Evolutionary conservation across 2,797 vertebrate genomes (phyloP).

Genomic region (Alcedo quadribrachys): DNA sequence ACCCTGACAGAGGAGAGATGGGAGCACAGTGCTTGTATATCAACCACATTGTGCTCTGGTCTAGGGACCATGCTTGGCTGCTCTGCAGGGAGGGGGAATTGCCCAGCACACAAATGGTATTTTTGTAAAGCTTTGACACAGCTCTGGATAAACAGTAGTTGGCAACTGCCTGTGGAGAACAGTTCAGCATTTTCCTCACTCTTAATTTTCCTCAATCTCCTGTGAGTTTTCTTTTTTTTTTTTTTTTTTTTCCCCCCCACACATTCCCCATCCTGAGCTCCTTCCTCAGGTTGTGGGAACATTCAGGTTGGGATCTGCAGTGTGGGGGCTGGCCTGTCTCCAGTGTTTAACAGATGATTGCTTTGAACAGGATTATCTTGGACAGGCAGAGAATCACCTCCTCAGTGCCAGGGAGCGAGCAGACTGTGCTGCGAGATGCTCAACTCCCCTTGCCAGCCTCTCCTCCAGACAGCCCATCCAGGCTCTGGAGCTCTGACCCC

Average conservation of each 20-base stretch:
- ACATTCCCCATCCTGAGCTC: slow-evolving; percentile 1
- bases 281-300: slow-evolving; percentile 46
- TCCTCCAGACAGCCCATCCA: neutral
- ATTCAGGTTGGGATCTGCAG: slow-evolving; percentile 21
- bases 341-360: slow-evolving; percentile 45
- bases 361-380: slow-evolving; percentile 56
- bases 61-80: fast-evolving
- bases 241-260: neutral
- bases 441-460: fast-evolving
- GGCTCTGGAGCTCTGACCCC: neutral
- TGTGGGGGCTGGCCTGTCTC: slow-evolving; percentile 46
- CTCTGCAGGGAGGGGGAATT: neutral
- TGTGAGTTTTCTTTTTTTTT: neutral
- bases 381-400: slow-evolving; percentile 50
- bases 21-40: neutral
- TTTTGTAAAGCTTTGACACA: neutral
- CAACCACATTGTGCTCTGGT: fast-evolving
- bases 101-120: neutral
- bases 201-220: neutral
- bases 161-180: neutral
- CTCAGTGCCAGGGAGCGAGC: neutral
- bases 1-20: neutral
- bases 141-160: slow-evolving; percentile 35
- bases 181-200: neutral
- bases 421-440: neutral